These are phyloP conservation scores for Coracias cyanogaster DNA, from an alignment of 2,797 vertebrate species.

Conservation along the genomic window DNA sequence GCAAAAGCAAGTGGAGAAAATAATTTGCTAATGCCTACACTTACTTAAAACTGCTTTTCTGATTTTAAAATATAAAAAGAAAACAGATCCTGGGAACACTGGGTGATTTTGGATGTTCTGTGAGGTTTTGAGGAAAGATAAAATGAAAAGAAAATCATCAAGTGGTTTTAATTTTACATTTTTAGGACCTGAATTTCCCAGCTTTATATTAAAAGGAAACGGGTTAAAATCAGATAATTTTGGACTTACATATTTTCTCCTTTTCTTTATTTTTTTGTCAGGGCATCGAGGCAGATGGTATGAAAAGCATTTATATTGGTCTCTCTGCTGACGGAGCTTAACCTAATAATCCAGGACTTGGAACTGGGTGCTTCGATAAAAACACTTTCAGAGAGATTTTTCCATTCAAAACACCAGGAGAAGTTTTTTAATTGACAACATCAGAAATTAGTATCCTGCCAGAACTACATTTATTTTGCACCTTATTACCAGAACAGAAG, in stretches of 20 bases:
- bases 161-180: slow-evolving; percentile 26
- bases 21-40: slow-evolving; percentile 43
- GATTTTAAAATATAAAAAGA: slow-evolving; percentile 65
- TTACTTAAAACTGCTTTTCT: slow-evolving; percentile 72
- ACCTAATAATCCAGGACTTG: slow-evolving; percentile 77
- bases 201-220: slow-evolving; percentile 30
- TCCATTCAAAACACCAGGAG: slow-evolving; percentile 77
- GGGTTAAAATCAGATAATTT: slow-evolving; percentile 51
- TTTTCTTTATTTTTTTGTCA: slow-evolving; percentile 60
- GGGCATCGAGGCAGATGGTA: slow-evolving; percentile 65
- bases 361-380: slow-evolving; percentile 75
- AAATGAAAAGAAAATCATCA: slow-evolving; percentile 14
- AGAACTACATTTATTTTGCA: slow-evolving; percentile 64
- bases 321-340: slow-evolving; percentile 71
- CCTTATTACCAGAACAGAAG: slow-evolving; percentile 64
- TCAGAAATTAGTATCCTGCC: slow-evolving; percentile 78
- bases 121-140: slow-evolving; percentile 39
- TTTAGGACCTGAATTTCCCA: slow-evolving; percentile 38
- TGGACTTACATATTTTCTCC: slow-evolving; percentile 25
- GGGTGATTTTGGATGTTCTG: slow-evolving; percentile 47
- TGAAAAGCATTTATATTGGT: slow-evolving; percentile 77
- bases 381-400: slow-evolving; percentile 76
- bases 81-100: slow-evolving; percentile 37
- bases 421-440: slow-evolving; percentile 81
- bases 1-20: slow-evolving; percentile 45